These are phyloP conservation scores for Nyctalus aviator DNA, from an alignment of 2,797 vertebrate genomes.

Conservation along the genomic window DNA sequence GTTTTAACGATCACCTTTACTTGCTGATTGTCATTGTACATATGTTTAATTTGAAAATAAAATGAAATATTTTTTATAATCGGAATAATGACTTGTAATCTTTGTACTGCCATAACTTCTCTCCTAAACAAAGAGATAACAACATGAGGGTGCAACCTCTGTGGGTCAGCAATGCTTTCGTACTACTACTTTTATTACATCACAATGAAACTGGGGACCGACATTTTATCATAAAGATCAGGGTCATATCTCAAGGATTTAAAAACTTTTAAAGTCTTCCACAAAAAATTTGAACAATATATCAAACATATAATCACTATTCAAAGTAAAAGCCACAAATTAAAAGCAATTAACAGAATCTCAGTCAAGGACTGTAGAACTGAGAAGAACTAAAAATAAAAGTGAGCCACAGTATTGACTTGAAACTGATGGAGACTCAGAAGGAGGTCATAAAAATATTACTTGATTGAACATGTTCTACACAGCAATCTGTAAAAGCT, in stretches of 20 bases:
- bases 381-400: constrained; percentile 22
- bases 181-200: neutral
- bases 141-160: neutral
- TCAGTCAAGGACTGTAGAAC: neutral
- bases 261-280: neutral
- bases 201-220: neutral
- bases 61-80: neutral
- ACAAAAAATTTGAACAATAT: neutral
- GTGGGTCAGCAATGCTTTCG: neutral
- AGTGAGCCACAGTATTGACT: neutral
- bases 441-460: neutral
- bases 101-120: neutral
- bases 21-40: neutral
- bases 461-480: neutral
- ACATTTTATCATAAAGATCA: neutral
- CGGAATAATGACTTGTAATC: neutral
- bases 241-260: neutral
- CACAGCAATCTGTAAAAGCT: neutral
- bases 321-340: neutral
- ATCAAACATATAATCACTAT: neutral
- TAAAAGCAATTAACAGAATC: neutral
- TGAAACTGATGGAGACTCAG: neutral
- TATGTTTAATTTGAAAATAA: neutral
- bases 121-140: neutral
- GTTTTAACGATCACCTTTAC: neutral